Percentiles rank a stretch among this genome's conserved stretches.
Evolutionary conservation across 2,888 invertebrate genomes (phyloP).

Genomic region (Argynnis bischoffii): DNA sequence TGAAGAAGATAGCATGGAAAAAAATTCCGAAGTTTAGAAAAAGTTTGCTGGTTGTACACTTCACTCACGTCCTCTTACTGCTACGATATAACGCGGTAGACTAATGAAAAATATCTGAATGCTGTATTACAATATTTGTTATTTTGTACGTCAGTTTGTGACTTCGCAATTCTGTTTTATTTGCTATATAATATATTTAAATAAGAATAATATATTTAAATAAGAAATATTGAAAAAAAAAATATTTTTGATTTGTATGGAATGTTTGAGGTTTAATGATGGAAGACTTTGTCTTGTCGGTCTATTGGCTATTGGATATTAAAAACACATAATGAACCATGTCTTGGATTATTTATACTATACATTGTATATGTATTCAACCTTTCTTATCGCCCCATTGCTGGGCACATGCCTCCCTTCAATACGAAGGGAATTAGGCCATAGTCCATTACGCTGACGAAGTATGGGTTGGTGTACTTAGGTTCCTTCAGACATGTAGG

Average conservation of each 20-base stretch:
- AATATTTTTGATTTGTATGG: neutral
- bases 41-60: conserved; percentile 28
- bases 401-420: no score
- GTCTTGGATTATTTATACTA: no score
- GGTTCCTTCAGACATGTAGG: no score
- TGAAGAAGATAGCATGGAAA: conserved; percentile 81
- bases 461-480: no score
- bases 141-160: conserved; percentile 14
- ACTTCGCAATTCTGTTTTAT: conserved; percentile 11
- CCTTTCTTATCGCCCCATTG: no score
- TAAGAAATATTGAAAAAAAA: neutral
- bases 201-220: neutral
- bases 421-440: no score
- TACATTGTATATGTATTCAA: no score
- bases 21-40: conserved; percentile 75
- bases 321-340: no score
- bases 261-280: no score
- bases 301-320: no score
- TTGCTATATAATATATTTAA: neutral
- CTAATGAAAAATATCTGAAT: conserved; percentile 42
- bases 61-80: conserved; percentile 31
- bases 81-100: conserved; percentile 33
- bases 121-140: conserved; percentile 33
- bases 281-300: no score
- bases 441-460: no score